Evolutionary conservation across 1,140 invertebrate species (phyloP), one percentile per base, ranked within the genome.

Genomic region (Olivierus martensii): DNA sequence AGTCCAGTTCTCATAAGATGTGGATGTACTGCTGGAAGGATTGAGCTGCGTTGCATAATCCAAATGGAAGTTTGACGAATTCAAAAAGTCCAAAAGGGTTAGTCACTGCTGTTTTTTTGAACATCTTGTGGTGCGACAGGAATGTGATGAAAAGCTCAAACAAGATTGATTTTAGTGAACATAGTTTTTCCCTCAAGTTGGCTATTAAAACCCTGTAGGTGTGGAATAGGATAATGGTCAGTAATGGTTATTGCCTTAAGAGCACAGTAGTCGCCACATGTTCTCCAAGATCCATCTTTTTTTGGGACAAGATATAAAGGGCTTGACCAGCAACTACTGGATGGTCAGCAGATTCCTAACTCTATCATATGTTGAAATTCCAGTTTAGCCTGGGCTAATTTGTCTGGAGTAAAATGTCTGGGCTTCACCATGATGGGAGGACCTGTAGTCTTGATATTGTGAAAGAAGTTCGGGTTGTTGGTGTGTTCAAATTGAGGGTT

Each of bases 161-260:
- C n/a, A n/a, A n/a, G n/a, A n/a, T n/a, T n/a, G n/a, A n/a, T n/a
- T 44, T 64, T 65, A 2, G 54, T 55, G 48, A 61, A 66, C 35
- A 51, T 53, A 22, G n/a, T 5, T 17, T n/a, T n/a, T n/a, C n/a
- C n/a, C n/a, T n/a, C n/a, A n/a, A n/a, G n/a, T n/a, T n/a, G n/a
- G n/a, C n/a, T n/a, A n/a, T n/a, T n/a, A n/a, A n/a, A n/a, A n/a
- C n/a, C n/a, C n/a, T n/a, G n/a, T n/a, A n/a, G n/a, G 37, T 57
- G 50, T 3, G 60, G 55, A 28, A 61, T 36, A 12, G 60, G 57
- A 43, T 60, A 62, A 11, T 41, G 52, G 56, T 62, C 60, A 19
- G 47, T 18, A 12, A 57, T 36, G 6, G 44, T 60, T 14, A 19
- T 4, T 5, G 39, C 28, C 9, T 60, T 60, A 1, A 52, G 7